Conservation (phyloP, 2,888 invertebrate species). For the Boloria euphrosyne region DNA sequence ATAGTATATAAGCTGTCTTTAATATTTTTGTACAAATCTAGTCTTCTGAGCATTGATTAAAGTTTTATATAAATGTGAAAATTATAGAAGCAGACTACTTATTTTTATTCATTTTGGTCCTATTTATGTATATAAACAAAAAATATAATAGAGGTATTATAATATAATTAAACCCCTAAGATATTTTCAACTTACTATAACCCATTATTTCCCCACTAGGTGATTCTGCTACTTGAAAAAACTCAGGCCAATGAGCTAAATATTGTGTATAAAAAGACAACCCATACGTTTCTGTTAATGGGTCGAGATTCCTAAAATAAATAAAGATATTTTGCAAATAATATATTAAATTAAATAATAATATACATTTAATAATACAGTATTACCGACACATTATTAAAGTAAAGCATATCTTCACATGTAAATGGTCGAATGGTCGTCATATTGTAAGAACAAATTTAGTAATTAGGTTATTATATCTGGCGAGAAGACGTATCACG, state of each 20-base stretch:
- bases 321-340: slow-evolving; percentile 1
- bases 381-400: slow-evolving; percentile 94
- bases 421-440: slow-evolving; percentile 95
- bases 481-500: neutral
- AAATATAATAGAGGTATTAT: neutral
- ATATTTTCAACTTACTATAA: slow-evolving; percentile 86
- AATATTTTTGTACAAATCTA: too few relatives aligned
- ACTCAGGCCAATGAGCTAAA: slow-evolving; percentile 99
- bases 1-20: too few relatives aligned
- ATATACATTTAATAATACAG: slow-evolving; percentile 11
- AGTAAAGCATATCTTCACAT: slow-evolving; percentile 96
- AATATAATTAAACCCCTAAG: neutral
- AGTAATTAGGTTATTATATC: neutral
- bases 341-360: slow-evolving; percentile 1
- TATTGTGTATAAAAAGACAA: slow-evolving; percentile 98
- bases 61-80: neutral
- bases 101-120: too few relatives aligned
- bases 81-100: too few relatives aligned
- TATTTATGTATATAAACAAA: too few relatives aligned
- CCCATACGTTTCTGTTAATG: slow-evolving; percentile 98
- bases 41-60: neutral
- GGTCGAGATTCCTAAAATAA: slow-evolving; percentile 94
- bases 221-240: slow-evolving; percentile 98
- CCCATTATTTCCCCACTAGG: slow-evolving; percentile 99
- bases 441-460: slow-evolving; percentile 85